Base-by-base conservation (phyloP, 2,113 vertebrate species). In the Ceyx melanurus region DNA sequence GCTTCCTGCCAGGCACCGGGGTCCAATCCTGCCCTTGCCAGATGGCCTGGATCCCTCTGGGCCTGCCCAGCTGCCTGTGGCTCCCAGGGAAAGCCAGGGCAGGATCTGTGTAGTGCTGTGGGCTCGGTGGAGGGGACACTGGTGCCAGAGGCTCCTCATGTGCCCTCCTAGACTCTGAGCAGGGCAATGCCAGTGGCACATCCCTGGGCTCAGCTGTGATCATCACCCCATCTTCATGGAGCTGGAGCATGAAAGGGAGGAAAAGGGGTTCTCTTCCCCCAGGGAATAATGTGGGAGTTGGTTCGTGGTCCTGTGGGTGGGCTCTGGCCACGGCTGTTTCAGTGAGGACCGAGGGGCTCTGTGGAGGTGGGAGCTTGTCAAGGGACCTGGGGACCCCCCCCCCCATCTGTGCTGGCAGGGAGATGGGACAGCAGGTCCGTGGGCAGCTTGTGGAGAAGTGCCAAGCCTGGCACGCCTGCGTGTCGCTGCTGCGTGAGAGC, bases 351-450 rank as follows among this genome's bases (percentile, higher is more conserved):
- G 28, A 70, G 77, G 31, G 61, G 42, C 25, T 86, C 28, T 66
- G 76, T 0, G 16, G 28, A 61, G 80, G 91, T 29, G 85, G 66
- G 51, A 43, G 40, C 26, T 80, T 51, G 67, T 67, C 67, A 58
- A 67, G 66, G 35, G 15, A 42, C 33, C 10, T 65, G 83, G 88
- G 86, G 88, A 56, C 45, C 10, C 71, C 13, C 37, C 37, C 37
- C 71, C 31, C 29, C 37, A 6, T 9, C 15, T 6, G 5, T 0
- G 26, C 4, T 23, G 88, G 93, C 80, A 77, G 78, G 74, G 67
- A 58, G 70, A 17, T 58, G 51, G 81, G 85, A 89, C 91, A 95
- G 94, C 91, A 79, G 91, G 85, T 91, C 77, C 8, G 81, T 95
- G 85, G 94, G 94, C 85, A 65, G 62, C 62, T 65, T 71, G 88